Conservation (phyloP, 2,113 vertebrate species). For the Muntiacus reevesi region DNA sequence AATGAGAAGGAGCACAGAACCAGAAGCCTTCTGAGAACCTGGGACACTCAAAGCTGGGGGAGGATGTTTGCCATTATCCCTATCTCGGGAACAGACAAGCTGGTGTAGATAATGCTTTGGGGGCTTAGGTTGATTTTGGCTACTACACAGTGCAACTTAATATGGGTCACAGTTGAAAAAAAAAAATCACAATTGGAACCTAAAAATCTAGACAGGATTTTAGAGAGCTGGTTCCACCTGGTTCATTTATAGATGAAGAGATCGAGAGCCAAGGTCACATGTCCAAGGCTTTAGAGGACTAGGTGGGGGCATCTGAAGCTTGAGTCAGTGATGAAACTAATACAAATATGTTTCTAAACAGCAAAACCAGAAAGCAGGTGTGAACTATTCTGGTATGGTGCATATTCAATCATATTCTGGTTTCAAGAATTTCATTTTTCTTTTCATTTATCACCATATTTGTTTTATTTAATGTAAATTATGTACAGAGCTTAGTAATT, state of each 20-base stretch:
- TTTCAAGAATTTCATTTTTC: conserved; percentile 42
- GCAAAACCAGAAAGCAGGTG: conserved; percentile 45
- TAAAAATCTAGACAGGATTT: neutral
- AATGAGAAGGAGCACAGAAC: neutral
- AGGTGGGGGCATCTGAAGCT: neutral
- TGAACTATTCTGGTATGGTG: neutral
- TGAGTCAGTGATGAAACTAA: neutral
- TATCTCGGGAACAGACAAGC: neutral
- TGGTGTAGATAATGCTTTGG: neutral
- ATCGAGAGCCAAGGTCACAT: neutral
- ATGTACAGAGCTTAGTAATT: neutral
- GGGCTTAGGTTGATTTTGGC: neutral
- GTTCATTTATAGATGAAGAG: neutral
- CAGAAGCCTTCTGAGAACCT: neutral
- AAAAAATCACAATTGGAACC: neutral
- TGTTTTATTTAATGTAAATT: neutral
- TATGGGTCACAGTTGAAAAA: neutral
- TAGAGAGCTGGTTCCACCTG: neutral
- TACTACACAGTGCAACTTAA: neutral
- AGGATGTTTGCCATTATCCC: neutral
- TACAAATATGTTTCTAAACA: neutral
- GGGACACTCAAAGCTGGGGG: neutral
- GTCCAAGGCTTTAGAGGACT: neutral
- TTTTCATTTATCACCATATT: conserved; percentile 23
- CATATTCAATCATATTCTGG: neutral